Conservation (phyloP, 2,888 invertebrate species). For the Drosophila monieri region DNA sequence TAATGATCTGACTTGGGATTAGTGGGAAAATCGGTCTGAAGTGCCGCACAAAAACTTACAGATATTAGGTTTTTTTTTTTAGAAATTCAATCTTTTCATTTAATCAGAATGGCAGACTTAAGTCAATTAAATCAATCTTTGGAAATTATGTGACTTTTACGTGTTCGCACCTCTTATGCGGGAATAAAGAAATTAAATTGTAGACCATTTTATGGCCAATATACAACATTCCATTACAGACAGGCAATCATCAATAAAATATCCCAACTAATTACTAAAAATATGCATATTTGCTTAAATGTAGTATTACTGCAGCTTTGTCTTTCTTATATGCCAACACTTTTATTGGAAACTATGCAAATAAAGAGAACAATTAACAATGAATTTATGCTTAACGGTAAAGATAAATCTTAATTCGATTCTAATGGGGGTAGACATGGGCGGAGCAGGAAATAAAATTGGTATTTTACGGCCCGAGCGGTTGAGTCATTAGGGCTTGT, state of each 20-base stretch:
- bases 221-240: too few relatives aligned
- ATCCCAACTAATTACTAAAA: constrained; percentile 14
- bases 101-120: background rate
- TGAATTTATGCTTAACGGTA: constrained; percentile 31
- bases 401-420: constrained; percentile 29
- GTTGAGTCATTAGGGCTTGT: constrained; percentile 36
- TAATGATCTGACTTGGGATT: constrained; percentile 22
- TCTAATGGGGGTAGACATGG: constrained; percentile 24
- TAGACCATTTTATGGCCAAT: constrained; percentile 1
- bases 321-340: constrained; percentile 1
- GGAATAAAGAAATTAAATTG: background rate
- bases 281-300: constrained; percentile 11
- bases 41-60: constrained; percentile 13
- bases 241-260: constrained; percentile 9
- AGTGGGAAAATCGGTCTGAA: constrained; percentile 3
- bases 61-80: constrained; percentile 10
- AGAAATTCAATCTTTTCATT: background rate
- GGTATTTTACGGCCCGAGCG: constrained; percentile 21
- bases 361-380: constrained; percentile 27
- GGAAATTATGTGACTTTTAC: background rate
- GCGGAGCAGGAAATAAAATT: constrained; percentile 19
- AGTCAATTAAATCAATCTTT: background rate
- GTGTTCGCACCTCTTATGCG: background rate
- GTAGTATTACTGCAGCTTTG: background rate
- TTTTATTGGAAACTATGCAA: constrained; percentile 25